These are phyloP conservation scores for Spatulosminthurus flaviceps DNA, from an alignment of 2,888 invertebrate species.

Conservation along the genomic window DNA sequence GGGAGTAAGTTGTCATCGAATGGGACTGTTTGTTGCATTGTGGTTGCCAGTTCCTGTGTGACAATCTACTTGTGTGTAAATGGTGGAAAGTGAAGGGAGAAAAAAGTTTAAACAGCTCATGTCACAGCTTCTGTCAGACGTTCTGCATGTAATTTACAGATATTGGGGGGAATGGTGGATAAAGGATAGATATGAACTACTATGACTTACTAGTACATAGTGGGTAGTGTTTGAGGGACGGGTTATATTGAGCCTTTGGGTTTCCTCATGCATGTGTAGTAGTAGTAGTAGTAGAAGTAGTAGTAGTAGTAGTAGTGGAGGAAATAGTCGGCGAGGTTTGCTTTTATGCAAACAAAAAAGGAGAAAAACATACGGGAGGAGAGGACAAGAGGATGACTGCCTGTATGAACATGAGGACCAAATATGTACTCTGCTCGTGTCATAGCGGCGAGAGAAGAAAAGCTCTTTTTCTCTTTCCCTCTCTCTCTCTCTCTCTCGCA, in stretches of 20 bases:
- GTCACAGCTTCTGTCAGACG: slow-evolving; percentile 1
- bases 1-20: not conserved
- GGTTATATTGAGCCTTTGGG: not conserved
- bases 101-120: not conserved
- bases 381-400: not conserved
- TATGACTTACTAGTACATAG: no score
- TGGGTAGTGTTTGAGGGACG: slow-evolving; percentile 1
- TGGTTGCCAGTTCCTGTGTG: not conserved
- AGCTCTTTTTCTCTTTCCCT: not conserved
- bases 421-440: not conserved
- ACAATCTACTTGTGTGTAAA: not conserved
- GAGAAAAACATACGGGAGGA: slow-evolving; percentile 26
- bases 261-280: not conserved
- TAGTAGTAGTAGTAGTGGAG: no score
- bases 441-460: not conserved
- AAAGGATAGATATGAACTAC: not conserved
- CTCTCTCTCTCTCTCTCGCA: slow-evolving; percentile 31
- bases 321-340: slow-evolving; percentile 21
- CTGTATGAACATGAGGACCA: not conserved
- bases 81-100: not conserved
- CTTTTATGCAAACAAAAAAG: slow-evolving; percentile 36
- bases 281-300: no score
- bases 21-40: not conserved
- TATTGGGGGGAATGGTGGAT: not conserved
- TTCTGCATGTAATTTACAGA: not conserved